phyloP scores from a whole-genome alignment of 2,888 invertebrate species.

The Gortyna flavago region DNA sequence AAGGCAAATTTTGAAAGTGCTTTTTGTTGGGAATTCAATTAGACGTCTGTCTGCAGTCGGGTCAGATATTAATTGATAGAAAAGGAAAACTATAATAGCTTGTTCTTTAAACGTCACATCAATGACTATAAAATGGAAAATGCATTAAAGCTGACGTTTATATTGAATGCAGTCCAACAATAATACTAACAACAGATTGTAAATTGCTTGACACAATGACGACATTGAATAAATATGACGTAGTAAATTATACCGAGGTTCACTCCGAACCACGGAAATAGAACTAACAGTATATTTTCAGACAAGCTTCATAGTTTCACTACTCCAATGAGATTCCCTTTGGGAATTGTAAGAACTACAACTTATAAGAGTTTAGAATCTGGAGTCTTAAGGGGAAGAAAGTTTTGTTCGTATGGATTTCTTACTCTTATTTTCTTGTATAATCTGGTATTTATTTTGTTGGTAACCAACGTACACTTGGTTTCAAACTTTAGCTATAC shows the following conservation, averaged over 20 bases:
- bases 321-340: slow-evolving; percentile 48
- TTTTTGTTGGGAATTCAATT: neutral
- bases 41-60: neutral
- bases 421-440: slow-evolving; percentile 34
- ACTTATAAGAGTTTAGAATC: slow-evolving; percentile 59
- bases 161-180: slow-evolving; percentile 24
- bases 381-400: slow-evolving; percentile 42
- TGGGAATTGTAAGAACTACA: slow-evolving; percentile 53
- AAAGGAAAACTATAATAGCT: neutral
- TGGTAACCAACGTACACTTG: neutral
- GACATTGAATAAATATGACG: slow-evolving; percentile 55
- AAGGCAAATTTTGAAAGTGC: neutral
- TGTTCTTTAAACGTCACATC: neutral
- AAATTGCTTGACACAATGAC: slow-evolving; percentile 51
- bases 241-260: slow-evolving; percentile 44
- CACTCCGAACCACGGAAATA: slow-evolving; percentile 46
- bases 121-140: neutral
- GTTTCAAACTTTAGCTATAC: too few relatives aligned
- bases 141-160: slow-evolving; percentile 11
- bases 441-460: neutral
- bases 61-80: neutral
- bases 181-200: slow-evolving; percentile 40
- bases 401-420: slow-evolving; percentile 41
- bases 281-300: slow-evolving; percentile 44
- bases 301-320: slow-evolving; percentile 42